Percentiles rank a stretch among this genome's conserved stretches.
These are phyloP conservation scores for Caenorhabditis zanzibari DNA, from an alignment of 2,888 invertebrate genomes.

Conservation along the genomic window DNA sequence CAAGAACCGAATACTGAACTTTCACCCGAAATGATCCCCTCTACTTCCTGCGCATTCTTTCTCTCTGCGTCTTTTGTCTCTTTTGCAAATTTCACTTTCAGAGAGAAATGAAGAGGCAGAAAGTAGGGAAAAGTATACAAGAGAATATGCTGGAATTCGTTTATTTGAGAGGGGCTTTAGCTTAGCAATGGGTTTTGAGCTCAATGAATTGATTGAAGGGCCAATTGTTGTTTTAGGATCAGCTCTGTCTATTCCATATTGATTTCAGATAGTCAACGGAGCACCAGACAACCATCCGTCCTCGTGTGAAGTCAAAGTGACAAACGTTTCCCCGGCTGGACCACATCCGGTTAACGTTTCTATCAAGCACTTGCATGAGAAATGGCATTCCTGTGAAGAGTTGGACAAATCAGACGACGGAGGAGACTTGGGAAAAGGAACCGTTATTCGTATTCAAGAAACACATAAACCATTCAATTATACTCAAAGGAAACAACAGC, in stretches of 20 bases:
- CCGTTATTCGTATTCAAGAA: slow-evolving; percentile 58
- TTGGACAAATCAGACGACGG: slow-evolving; percentile 39
- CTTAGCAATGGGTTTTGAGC: neutral
- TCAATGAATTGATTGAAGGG: too few relatives aligned
- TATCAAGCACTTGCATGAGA: slow-evolving; percentile 64
- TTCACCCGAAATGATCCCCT: slow-evolving; percentile 51
- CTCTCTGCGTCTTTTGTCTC: slow-evolving; percentile 30
- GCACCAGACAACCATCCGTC: slow-evolving; percentile 65
- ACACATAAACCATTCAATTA: slow-evolving; percentile 57
- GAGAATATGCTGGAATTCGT: neutral
- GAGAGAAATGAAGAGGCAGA: slow-evolving; percentile 2
- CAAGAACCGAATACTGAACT: slow-evolving; percentile 60
- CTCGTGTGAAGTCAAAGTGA: slow-evolving; percentile 65
- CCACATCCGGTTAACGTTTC: slow-evolving; percentile 66
- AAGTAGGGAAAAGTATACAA: slow-evolving; percentile 11
- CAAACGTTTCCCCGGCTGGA: slow-evolving; percentile 61
- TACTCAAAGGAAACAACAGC: slow-evolving; percentile 32
- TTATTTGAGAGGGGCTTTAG: neutral
- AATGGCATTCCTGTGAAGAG: slow-evolving; percentile 57
- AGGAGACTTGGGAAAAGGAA: slow-evolving; percentile 58
- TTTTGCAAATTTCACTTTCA: slow-evolving; percentile 40
- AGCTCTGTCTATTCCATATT: too few relatives aligned
- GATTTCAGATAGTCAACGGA: slow-evolving; percentile 65
- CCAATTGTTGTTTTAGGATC: slow-evolving; percentile 3
- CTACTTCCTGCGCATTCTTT: slow-evolving; percentile 17